Evolutionary conservation across 2,113 vertebrate genomes (phyloP).

Genomic region (Elephas maximus): DNA sequence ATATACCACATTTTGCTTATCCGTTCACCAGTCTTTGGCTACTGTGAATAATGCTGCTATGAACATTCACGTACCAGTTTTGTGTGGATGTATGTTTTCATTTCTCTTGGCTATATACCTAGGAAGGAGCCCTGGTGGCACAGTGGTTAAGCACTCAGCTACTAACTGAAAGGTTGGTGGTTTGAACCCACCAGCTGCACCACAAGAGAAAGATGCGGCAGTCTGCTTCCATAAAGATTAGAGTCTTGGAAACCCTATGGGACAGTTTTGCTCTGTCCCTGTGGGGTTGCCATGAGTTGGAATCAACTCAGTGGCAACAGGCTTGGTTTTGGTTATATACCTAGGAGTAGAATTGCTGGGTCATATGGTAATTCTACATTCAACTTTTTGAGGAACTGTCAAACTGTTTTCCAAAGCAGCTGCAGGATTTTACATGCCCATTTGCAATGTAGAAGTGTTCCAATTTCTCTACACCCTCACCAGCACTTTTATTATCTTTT

Average conservation of each 20-base stretch:
- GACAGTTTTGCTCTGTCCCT: background rate
- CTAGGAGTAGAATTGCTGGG: background rate
- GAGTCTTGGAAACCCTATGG: background rate
- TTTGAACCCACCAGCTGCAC: too few relatives aligned
- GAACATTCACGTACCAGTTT: background rate
- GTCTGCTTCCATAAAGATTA: too few relatives aligned
- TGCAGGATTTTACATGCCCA: background rate
- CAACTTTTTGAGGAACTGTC: background rate
- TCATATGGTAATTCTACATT: background rate
- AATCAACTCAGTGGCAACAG: too few relatives aligned
- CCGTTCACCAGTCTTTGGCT: background rate
- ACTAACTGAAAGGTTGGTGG: too few relatives aligned
- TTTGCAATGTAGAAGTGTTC: background rate
- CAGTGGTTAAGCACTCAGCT: too few relatives aligned
- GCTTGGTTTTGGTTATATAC: background rate
- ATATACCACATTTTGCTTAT: background rate
- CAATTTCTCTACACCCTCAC: background rate
- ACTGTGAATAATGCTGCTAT: background rate
- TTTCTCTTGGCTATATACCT: background rate
- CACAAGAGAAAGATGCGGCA: too few relatives aligned
- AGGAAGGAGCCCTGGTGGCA: too few relatives aligned
- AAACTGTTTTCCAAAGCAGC: background rate
- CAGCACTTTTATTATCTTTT: background rate
- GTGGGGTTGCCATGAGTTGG: too few relatives aligned
- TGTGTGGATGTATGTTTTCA: background rate